These are phyloP conservation scores for Ashinkailepas kermadecensis DNA, from an alignment of 2,888 invertebrate species.

Conservation along the genomic window DNA sequence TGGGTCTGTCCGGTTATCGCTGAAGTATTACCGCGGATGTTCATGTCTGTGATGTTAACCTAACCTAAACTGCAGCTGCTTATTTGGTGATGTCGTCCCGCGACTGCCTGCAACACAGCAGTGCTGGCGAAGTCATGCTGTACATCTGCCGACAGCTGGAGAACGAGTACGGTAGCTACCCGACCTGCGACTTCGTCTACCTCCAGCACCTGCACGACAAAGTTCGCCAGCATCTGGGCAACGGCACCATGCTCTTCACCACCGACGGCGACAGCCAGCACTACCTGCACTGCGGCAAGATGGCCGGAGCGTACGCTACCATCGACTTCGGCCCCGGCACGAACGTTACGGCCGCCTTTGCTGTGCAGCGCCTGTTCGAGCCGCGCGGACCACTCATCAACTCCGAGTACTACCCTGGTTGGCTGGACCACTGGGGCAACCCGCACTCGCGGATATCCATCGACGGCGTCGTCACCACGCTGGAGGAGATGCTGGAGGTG, in stretches of 20 bases:
- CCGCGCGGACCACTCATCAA: conserved; percentile 73
- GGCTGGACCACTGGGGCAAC: conserved; percentile 83
- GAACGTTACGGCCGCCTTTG: conserved; percentile 26
- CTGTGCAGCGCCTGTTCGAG: conserved; percentile 44
- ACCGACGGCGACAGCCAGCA: conserved; percentile 61
- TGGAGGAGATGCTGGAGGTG: conserved; percentile 50
- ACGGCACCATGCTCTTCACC: conserved; percentile 68
- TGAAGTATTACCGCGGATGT: too few relatives aligned
- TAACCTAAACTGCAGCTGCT: too few relatives aligned
- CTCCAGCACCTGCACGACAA: conserved; percentile 58
- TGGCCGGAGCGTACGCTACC: conserved; percentile 63
- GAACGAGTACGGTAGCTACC: conserved; percentile 31
- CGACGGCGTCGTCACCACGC: conserved; percentile 47
- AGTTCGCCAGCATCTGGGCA: conserved; percentile 50
- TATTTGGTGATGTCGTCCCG: too few relatives aligned
- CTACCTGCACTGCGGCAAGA: conserved; percentile 57
- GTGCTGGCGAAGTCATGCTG: too few relatives aligned
- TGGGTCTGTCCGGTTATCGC: too few relatives aligned
- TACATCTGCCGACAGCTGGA: conserved; percentile 22
- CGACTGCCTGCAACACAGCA: too few relatives aligned
- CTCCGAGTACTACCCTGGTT: conserved; percentile 86
- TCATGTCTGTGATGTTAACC: too few relatives aligned
- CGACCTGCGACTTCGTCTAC: conserved; percentile 61
- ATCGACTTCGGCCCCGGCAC: conserved; percentile 59
- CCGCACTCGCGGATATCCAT: conserved; percentile 51